phyloP scores from a whole-genome alignment of 2,888 invertebrate species.

The Apotomis turbidana region DNA sequence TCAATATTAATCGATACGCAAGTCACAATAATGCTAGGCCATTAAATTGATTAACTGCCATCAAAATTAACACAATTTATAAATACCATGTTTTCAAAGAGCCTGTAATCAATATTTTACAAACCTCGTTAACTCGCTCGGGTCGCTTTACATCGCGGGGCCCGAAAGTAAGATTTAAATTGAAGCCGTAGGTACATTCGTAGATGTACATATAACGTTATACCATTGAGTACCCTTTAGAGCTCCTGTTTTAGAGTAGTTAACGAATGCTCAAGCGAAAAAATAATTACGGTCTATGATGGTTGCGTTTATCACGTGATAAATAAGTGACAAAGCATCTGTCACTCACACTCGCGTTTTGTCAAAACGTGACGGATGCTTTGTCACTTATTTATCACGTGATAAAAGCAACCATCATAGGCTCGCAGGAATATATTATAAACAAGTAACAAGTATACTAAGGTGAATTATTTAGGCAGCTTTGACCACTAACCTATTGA shows the following conservation, averaged over 20 bases:
- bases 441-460: too few relatives aligned
- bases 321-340: too few relatives aligned
- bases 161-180: constrained; percentile 19
- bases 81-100: constrained; percentile 29
- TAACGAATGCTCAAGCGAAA: too few relatives aligned
- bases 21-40: constrained; percentile 1
- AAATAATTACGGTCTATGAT: too few relatives aligned
- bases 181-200: background rate
- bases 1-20: background rate
- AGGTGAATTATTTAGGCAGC: too few relatives aligned
- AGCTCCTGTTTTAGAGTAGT: background rate
- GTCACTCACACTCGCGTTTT: too few relatives aligned
- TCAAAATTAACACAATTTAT: constrained; percentile 26
- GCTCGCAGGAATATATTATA: too few relatives aligned
- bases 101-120: constrained; percentile 29
- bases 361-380: too few relatives aligned
- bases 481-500: too few relatives aligned
- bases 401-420: too few relatives aligned
- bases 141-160: constrained; percentile 24
- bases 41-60: constrained; percentile 17
- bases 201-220: background rate
- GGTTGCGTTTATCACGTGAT: too few relatives aligned
- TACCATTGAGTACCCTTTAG: background rate
- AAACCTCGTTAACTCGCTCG: constrained; percentile 34
- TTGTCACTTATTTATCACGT: too few relatives aligned